Conservation (phyloP, 2,888 invertebrate species). For the Dioctria linearis region DNA sequence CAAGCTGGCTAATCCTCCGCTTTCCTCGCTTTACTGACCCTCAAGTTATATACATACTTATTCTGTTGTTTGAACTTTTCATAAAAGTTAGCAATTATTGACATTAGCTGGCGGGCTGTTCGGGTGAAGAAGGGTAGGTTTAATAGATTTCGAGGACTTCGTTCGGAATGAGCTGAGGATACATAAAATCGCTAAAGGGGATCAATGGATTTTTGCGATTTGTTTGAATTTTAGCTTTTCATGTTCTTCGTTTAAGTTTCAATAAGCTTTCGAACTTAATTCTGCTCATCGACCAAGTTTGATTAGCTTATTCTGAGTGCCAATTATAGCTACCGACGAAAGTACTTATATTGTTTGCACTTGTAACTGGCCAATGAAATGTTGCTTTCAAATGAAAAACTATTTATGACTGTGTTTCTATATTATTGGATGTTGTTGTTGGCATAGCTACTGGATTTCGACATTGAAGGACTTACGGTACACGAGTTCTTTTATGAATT, state of each 20-base stretch:
- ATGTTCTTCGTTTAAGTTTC: neutral
- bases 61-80: conserved; percentile 44
- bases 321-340: neutral
- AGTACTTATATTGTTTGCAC: conserved; percentile 2
- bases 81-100: conserved; percentile 47
- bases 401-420: neutral
- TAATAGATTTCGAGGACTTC: conserved; percentile 8
- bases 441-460: too few species aligned
- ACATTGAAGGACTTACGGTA: too few species aligned
- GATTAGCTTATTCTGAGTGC: neutral
- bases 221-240: conserved; percentile 40
- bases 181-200: conserved; percentile 10
- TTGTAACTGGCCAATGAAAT: conserved; percentile 30
- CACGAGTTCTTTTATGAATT: too few species aligned
- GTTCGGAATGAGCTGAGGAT: neutral
- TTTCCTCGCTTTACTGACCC: neutral
- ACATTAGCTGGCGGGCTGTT: conserved; percentile 17
- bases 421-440: too few species aligned
- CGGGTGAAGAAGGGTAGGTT: neutral
- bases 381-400: neutral
- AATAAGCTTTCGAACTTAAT: too few species aligned
- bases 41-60: conserved; percentile 5
- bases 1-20: neutral
- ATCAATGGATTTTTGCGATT: conserved; percentile 44
- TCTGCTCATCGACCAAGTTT: neutral